These are phyloP conservation scores for Amorpha juglandis DNA, from an alignment of 2,888 invertebrate species.

Conservation along the genomic window DNA sequence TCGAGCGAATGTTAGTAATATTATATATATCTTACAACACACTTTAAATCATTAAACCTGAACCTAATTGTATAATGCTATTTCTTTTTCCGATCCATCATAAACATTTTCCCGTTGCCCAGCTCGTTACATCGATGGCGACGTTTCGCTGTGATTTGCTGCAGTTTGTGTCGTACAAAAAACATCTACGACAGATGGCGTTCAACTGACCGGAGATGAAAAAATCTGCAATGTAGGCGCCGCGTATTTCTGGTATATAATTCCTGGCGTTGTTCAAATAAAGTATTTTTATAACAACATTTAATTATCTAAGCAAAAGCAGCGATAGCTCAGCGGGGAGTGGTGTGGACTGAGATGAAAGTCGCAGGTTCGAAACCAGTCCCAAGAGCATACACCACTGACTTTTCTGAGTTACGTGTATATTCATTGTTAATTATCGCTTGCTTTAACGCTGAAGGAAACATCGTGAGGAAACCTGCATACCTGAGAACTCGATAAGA, in stretches of 20 bases:
- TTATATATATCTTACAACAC: too few relatives aligned
- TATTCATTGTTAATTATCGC: too few relatives aligned
- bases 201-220: constrained; percentile 21
- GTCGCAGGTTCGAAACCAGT: too few relatives aligned
- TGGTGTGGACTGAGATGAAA: too few relatives aligned
- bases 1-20: too few relatives aligned
- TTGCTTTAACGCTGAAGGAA: too few relatives aligned
- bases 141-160: constrained; percentile 42
- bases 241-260: constrained; percentile 18
- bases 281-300: constrained; percentile 2
- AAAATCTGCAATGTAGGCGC: constrained; percentile 26
- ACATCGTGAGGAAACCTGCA: too few relatives aligned
- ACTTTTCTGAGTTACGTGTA: too few relatives aligned
- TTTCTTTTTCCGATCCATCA: constrained; percentile 29
- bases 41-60: constrained; percentile 22
- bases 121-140: constrained; percentile 40
- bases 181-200: constrained; percentile 31
- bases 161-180: constrained; percentile 26
- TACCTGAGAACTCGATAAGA: too few relatives aligned
- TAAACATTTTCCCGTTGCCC: constrained; percentile 37
- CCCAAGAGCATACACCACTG: too few relatives aligned
- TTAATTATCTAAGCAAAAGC: too few relatives aligned
- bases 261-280: constrained; percentile 11
- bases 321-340: too few relatives aligned
- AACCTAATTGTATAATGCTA: constrained; percentile 19